A percentile compares a stretch with the other conserved stretches of the same genome.
These are phyloP conservation scores for Trachops cirrhosus DNA, from an alignment of 2,797 vertebrate species.

Conservation along the genomic window DNA sequence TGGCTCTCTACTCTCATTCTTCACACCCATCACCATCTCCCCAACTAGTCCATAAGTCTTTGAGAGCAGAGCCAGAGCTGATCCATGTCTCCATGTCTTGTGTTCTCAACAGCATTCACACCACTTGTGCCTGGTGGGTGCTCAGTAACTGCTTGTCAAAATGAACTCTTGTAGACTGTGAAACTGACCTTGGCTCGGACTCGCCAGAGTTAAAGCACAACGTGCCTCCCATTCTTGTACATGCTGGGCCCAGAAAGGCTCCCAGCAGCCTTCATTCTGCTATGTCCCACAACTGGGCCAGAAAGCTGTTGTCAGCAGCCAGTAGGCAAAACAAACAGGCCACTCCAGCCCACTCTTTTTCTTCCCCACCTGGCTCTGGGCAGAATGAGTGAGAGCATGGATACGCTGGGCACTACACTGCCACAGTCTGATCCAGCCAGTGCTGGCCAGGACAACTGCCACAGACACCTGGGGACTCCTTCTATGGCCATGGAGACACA, in stretches of 20 bases:
- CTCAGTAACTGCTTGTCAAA: background rate
- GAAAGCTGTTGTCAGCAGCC: slow-evolving; percentile 43
- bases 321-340: slow-evolving; percentile 28
- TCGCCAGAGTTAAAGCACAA: background rate
- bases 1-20: background rate
- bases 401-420: accelerated
- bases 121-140: background rate
- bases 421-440: background rate
- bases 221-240: background rate
- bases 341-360: background rate
- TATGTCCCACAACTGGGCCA: background rate
- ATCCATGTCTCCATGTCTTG: background rate
- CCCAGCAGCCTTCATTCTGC: background rate
- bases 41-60: background rate
- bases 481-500: background rate
- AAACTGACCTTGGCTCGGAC: background rate
- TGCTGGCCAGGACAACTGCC: background rate
- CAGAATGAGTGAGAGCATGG: background rate
- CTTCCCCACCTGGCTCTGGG: background rate
- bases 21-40: background rate
- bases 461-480: background rate
- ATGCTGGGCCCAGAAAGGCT: background rate
- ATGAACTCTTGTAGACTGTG: background rate
- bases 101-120: background rate
- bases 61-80: background rate